Evolutionary conservation across 2,888 invertebrate species (phyloP), one percentile per base, ranked within the genome.

Genomic region (Anthophora plumipes): DNA sequence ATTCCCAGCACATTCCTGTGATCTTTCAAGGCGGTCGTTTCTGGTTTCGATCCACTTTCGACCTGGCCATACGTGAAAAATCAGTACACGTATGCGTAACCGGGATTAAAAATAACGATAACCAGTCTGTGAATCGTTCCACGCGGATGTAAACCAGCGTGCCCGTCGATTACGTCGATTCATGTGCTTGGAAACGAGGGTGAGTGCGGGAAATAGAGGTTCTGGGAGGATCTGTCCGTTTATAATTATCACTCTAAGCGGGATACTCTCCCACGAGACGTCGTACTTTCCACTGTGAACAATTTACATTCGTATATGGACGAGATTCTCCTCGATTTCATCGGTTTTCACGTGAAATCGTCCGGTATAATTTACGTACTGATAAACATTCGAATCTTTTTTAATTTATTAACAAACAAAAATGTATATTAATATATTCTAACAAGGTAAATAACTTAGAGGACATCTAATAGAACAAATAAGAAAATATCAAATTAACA

Each of bases 201-300:
- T 22, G 25, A 50, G 50, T n/a, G n/a, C 20, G 41, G 25, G 54
- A 70, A 75, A 72, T 82, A 81, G 82, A 72, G 55, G 12, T 43
- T 31, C 20, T 41, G 41, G 48, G 67, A 17, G 48, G 72, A 46
- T 52, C 67, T 76, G 66, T 79, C 75, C 76, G 87, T 90, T 90
- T 91, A 91, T 91, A 91, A 91, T 90, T 91, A 91, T 90, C 88
- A 60, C 78, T 61, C 71, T 75, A 81, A 84, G 83, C 81, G 74
- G 63, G 71, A 50, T 50, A 67, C 46, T 55, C 57, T 69, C 50
- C 64, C 64, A 67, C 68, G 68, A 50, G 60, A 50, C 67, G 68
- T 3, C 31, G 74, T 55, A 60, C 50, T 25, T n/a, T 43, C 22
- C 31, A 20, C 37, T 68, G 54, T 48, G 39, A 69, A 68, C 50